phyloP scores from a whole-genome alignment of 1,140 invertebrate species.

The Caerostris darwini region DNA sequence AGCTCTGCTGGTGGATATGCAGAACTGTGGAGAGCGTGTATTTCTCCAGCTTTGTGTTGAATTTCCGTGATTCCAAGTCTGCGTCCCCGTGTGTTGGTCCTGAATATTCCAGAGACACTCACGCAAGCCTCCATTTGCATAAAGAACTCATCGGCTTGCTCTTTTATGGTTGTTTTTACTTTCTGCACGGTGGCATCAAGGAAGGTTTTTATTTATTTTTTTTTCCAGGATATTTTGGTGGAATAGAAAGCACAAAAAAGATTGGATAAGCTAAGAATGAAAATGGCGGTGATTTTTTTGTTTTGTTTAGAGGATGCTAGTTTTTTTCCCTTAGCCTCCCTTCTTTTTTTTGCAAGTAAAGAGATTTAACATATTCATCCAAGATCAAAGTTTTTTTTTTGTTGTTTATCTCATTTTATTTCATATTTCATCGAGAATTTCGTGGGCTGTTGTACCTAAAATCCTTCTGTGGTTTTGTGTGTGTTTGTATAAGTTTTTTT shows the following conservation, averaged over 20 bases:
- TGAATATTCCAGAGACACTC: slow-evolving; percentile 52
- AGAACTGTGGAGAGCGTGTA: not conserved
- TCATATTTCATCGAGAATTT: slow-evolving; percentile 56
- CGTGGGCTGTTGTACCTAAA: slow-evolving; percentile 23
- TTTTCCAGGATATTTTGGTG: slow-evolving; percentile 2
- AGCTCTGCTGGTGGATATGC: not conserved
- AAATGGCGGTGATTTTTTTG: slow-evolving; percentile 39
- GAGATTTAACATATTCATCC: slow-evolving; percentile 56
- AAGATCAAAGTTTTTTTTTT: slow-evolving; percentile 46
- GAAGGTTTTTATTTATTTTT: not conserved
- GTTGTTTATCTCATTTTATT: not conserved
- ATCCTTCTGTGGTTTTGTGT: slow-evolving; percentile 15
- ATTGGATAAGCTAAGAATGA: slow-evolving; percentile 55
- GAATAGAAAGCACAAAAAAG: slow-evolving; percentile 29
- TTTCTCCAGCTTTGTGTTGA: not conserved
- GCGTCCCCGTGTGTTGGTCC: not conserved
- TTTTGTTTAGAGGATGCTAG: not conserved
- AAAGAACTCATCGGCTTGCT: slow-evolving; percentile 56
- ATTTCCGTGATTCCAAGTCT: slow-evolving; percentile 43
- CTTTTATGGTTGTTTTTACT: slow-evolving; percentile 54
- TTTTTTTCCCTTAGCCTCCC: not conserved
- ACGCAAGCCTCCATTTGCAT: slow-evolving; percentile 52
- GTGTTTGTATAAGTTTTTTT: not conserved
- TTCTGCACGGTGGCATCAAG: slow-evolving; percentile 30
- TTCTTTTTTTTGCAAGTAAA: slow-evolving; percentile 5